phyloP scores from a whole-genome alignment of 2,888 invertebrate species.

The Phrixothrix hirtus region DNA sequence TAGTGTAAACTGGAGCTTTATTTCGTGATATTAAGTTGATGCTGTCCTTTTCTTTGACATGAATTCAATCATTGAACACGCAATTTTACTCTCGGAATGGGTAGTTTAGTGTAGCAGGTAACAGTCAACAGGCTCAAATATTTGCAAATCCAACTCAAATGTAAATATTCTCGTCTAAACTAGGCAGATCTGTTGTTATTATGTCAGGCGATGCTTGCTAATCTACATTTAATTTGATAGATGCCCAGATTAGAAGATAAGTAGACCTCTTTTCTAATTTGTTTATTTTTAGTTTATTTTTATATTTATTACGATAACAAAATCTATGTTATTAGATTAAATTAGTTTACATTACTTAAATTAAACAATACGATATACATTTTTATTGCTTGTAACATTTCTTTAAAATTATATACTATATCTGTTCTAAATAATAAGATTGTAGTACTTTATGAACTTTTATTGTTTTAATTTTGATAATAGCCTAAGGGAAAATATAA shows the following conservation, averaged over 20 bases:
- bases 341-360: too few relatives aligned
- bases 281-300: too few relatives aligned
- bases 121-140: slow-evolving; percentile 50
- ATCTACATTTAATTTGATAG: slow-evolving; percentile 39
- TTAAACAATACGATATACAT: too few relatives aligned
- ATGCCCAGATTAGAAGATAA: slow-evolving; percentile 22
- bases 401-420: too few relatives aligned
- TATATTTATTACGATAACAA: too few relatives aligned
- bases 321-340: too few relatives aligned
- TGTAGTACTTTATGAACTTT: too few relatives aligned
- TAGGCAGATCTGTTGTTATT: slow-evolving; percentile 47
- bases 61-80: slow-evolving; percentile 19
- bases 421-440: too few relatives aligned
- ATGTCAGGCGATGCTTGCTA: slow-evolving; percentile 40
- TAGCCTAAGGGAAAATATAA: slow-evolving; percentile 19
- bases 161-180: slow-evolving; percentile 48
- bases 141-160: slow-evolving; percentile 50
- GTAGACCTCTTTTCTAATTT: slow-evolving; percentile 10
- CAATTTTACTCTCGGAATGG: slow-evolving; percentile 30
- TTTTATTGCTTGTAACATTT: too few relatives aligned
- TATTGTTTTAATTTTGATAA: slow-evolving; percentile 12
- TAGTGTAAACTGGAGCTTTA: slow-evolving; percentile 16
- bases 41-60: slow-evolving; percentile 20
- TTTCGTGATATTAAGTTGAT: slow-evolving; percentile 11
- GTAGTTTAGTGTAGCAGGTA: slow-evolving; percentile 42